Evolutionary conservation across 2,888 invertebrate genomes (phyloP), one percentile per base, ranked within the genome.

Genomic region (Hemicrepidius hirtus): DNA sequence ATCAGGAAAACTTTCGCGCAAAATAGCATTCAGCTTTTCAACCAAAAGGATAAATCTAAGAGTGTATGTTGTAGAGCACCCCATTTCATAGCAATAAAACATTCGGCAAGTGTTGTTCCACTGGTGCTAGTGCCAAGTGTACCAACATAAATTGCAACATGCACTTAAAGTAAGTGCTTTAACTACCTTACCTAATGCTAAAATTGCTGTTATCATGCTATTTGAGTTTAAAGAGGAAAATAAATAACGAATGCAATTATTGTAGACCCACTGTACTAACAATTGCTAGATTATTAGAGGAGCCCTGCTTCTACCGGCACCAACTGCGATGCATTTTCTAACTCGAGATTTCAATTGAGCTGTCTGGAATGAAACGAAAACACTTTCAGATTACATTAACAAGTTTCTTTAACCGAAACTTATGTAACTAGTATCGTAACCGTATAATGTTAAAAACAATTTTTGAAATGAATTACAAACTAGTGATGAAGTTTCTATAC

Each of bases 141-240:
- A 65, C 37, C 59, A 20, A 37, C 35, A 70, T 70, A 70, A 70
- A 70, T 70, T 70, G 70, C 64, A 57, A 65, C 64, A 49, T 70
- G 70, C 70, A 70, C 70, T 70, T 70, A 70, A 70, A 64, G 65
- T 57, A 70, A 70, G 70, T 70, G 65, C 64, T 65, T 70, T 70
- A 70, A 64, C 64, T 65, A 49, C 65, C 64, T 59, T 70, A 59
- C 37, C 57, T 57, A 57, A 57, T 57, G 57, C 28, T 57, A 57
- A 57, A 57, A 57, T 57, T 57, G 57, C 57, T 57, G 57, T 57
- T 57, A 57, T 55, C 53, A 55, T 55, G 49, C 49, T 20, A 49
- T 28, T 53, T 13, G 28, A 53, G 28, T 53, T 53, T 53, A 53
- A 53, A 53, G 53, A 53, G 53, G 24, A 13, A 12, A 13, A 53